These are phyloP conservation scores for Drosophila maculinotata DNA, from an alignment of 2,888 invertebrate genomes.

Conservation along the genomic window DNA sequence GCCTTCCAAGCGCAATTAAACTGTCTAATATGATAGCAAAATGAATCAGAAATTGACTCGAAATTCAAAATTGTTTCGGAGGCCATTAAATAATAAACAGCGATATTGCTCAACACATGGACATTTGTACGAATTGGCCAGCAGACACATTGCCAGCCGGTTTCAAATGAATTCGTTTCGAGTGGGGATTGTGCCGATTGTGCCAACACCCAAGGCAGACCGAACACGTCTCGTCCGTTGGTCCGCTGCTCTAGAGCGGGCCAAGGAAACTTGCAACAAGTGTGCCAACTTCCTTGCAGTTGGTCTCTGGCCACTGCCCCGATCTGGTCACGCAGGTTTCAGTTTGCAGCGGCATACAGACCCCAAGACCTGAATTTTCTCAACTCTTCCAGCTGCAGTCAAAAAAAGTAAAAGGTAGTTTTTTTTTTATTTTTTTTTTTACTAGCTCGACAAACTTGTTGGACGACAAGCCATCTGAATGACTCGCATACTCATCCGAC, in stretches of 20 bases:
- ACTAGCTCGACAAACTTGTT: slow-evolving; percentile 30
- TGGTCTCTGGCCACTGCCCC: slow-evolving; percentile 33
- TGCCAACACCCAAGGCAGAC: slow-evolving; percentile 59
- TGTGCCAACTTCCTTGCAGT: slow-evolving; percentile 75
- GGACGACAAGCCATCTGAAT: slow-evolving; percentile 20
- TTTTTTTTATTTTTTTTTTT: slow-evolving; percentile 8
- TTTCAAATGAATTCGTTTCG: slow-evolving; percentile 42
- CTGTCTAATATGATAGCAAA: slow-evolving; percentile 24
- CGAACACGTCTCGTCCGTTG: slow-evolving; percentile 25
- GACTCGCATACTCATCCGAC: slow-evolving; percentile 33
- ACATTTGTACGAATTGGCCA: slow-evolving; percentile 9
- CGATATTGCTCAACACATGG: slow-evolving; percentile 49
- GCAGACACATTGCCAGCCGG: slow-evolving; percentile 46
- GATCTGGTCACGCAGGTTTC: slow-evolving; percentile 63
- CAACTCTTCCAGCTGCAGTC: slow-evolving; percentile 15
- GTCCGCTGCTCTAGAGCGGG: slow-evolving; percentile 26
- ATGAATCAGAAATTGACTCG: slow-evolving; percentile 27
- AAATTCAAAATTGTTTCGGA: slow-evolving; percentile 26
- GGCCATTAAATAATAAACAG: slow-evolving; percentile 68
- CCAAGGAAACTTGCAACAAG: slow-evolving; percentile 66
- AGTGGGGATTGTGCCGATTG: slow-evolving; percentile 36
- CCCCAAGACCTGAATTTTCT: slow-evolving; percentile 68
- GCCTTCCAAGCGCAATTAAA: slow-evolving; percentile 25
- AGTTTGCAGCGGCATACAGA: slow-evolving; percentile 53
- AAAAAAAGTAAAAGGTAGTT: slow-evolving; percentile 70